A percentile compares a stretch with the other conserved stretches of the same genome.
Conservation (phyloP, 2,113 vertebrate genomes). For the Serinus canaria region DNA sequence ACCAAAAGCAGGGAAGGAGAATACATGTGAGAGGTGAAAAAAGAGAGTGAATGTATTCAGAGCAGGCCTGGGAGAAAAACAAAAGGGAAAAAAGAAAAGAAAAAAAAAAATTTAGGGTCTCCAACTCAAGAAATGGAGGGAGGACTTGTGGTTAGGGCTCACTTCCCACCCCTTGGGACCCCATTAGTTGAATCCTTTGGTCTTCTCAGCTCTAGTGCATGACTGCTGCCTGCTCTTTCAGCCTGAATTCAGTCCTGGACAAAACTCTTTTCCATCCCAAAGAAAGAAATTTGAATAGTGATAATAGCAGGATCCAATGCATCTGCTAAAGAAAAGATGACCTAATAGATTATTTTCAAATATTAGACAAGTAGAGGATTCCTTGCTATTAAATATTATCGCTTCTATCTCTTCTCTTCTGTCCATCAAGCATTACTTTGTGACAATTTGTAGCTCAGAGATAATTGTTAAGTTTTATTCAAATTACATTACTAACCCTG, state of each 20-base stretch:
- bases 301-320: neutral
- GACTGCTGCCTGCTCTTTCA: neutral
- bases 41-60: accelerated
- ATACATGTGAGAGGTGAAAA: neutral
- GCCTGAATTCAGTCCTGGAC: neutral
- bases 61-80: neutral
- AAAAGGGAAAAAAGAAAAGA: too few relatives aligned
- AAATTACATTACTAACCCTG: neutral
- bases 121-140: neutral
- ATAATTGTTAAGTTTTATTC: slow-evolving; percentile 13
- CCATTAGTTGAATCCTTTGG: neutral
- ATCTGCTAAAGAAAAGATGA: neutral
- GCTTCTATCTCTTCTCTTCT: neutral
- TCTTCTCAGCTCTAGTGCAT: neutral
- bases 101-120: accelerated
- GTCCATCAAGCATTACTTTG: neutral
- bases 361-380: neutral
- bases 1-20: neutral
- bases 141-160: neutral
- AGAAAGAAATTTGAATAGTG: neutral
- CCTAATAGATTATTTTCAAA: slow-evolving; percentile 47
- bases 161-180: neutral
- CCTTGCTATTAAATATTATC: slow-evolving; percentile 40
- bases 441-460: neutral
- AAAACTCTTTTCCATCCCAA: neutral